A percentile compares a stretch with the other conserved stretches of the same genome.
Conservation (phyloP, 2,113 vertebrate genomes). For the Sisor rabdophorus region DNA sequence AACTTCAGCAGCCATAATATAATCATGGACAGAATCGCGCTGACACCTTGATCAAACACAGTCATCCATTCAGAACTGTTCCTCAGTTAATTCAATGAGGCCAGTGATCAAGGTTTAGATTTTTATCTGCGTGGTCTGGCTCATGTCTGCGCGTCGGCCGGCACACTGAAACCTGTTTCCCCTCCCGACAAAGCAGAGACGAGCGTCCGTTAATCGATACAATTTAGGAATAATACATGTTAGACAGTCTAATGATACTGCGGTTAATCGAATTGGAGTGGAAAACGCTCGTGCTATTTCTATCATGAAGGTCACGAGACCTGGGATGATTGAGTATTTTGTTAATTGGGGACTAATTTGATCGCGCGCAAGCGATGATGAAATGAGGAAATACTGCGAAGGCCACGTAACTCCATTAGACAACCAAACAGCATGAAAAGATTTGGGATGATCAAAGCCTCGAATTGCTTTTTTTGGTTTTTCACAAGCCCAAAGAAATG, state of each 20-base stretch:
- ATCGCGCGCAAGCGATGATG: slow-evolving; percentile 40
- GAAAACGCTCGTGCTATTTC: slow-evolving; percentile 20
- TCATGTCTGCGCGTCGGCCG: slow-evolving; percentile 36
- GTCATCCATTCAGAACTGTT: slow-evolving; percentile 51
- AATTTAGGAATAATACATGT: slow-evolving; percentile 50
- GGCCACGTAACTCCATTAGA: slow-evolving; percentile 13
- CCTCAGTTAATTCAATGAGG: slow-evolving; percentile 53
- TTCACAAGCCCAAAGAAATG: neutral
- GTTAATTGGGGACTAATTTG: slow-evolving; percentile 51
- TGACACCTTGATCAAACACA: slow-evolving; percentile 58
- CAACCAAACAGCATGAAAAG: neutral
- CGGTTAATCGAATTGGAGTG: slow-evolving; percentile 51
- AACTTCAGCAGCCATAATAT: slow-evolving; percentile 49
- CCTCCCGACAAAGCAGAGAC: slow-evolving; percentile 31
- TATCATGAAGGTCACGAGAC: slow-evolving; percentile 32
- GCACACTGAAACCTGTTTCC: slow-evolving; percentile 41
- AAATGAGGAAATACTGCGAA: slow-evolving; percentile 20
- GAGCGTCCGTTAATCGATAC: slow-evolving; percentile 49
- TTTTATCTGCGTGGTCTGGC: slow-evolving; percentile 47
- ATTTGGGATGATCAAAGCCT: slow-evolving; percentile 14
- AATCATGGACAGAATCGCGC: slow-evolving; percentile 46
- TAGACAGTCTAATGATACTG: slow-evolving; percentile 54
- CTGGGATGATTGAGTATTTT: slow-evolving; percentile 46
- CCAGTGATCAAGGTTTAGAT: slow-evolving; percentile 51
- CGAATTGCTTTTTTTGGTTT: neutral